phyloP scores from a whole-genome alignment of 2,113 vertebrate genomes.

The Ctenomys sociabilis region DNA sequence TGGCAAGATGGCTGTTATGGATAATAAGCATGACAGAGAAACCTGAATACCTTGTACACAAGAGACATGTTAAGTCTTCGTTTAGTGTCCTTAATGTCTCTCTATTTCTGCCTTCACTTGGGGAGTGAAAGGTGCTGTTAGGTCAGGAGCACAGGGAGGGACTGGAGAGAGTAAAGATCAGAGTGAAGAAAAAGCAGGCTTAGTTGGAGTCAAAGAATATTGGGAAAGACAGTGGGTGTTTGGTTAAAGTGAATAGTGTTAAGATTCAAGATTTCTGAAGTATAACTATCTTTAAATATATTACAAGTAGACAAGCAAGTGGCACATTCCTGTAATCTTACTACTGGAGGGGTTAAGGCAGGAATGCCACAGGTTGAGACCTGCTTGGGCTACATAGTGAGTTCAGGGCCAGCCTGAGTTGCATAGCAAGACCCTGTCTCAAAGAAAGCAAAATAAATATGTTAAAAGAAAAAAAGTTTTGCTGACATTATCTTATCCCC shows the following conservation, averaged over 20 bases:
- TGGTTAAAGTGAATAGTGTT: constrained; percentile 12
- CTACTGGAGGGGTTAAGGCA: not conserved
- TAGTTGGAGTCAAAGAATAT: not conserved
- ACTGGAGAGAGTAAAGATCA: constrained; percentile 23
- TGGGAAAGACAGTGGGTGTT: not conserved
- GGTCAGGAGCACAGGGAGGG: not conserved
- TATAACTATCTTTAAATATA: not conserved
- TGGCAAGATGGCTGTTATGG: not conserved
- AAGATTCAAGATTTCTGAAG: not conserved
- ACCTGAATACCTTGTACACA: not conserved
- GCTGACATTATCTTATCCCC: not conserved
- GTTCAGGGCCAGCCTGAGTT: not conserved
- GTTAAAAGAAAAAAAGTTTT: not conserved
- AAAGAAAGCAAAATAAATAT: not conserved
- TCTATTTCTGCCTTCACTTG: not conserved
- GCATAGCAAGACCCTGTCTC: not conserved
- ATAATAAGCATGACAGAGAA: not conserved
- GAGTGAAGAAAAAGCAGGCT: constrained; percentile 14
- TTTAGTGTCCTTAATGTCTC: not conserved
- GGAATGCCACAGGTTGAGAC: not conserved
- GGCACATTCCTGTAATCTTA: not conserved
- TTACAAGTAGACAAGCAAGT: not conserved
- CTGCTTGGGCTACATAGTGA: not conserved
- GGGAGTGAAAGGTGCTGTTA: not conserved
- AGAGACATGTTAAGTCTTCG: not conserved